Evolutionary conservation across 2,113 vertebrate species (phyloP).

Genomic region (Aphyosemion australe): DNA sequence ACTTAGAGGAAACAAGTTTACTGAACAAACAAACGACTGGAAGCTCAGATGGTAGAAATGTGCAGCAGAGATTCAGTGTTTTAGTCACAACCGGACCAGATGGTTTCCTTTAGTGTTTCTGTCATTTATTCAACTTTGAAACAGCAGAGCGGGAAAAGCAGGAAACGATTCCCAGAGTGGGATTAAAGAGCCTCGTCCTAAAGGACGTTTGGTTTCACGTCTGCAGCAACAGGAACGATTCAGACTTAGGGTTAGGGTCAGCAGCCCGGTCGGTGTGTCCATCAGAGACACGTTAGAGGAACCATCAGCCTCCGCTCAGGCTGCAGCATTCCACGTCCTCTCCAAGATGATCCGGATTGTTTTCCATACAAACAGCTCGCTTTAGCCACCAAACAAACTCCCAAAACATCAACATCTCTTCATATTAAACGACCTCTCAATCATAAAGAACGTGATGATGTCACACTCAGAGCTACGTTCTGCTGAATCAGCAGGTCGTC

Average conservation of each 20-base stretch:
- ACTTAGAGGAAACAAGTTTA: not conserved
- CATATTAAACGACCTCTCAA: not conserved
- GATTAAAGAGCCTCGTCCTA: not conserved
- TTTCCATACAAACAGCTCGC: too few relatives aligned
- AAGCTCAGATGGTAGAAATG: not conserved
- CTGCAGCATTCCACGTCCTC: too few relatives aligned
- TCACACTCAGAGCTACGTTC: too few relatives aligned
- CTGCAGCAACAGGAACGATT: slow-evolving; percentile 12
- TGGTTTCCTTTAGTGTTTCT: too few relatives aligned
- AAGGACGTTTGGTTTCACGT: not conserved
- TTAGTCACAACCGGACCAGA: too few relatives aligned
- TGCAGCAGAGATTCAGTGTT: not conserved
- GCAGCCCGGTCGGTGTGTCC: not conserved
- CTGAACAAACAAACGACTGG: not conserved
- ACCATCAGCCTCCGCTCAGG: not conserved
- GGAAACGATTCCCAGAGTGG: slow-evolving; percentile 19
- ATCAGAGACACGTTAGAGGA: slow-evolving; percentile 2
- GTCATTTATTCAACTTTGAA: not conserved
- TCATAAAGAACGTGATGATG: too few relatives aligned
- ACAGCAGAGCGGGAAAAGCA: not conserved
- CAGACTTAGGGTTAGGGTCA: not conserved
- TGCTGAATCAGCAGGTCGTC: too few relatives aligned
- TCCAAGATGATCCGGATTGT: too few relatives aligned
- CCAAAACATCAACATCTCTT: not conserved
- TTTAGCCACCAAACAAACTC: not conserved